Percentiles rank a stretch among this genome's conserved stretches.
phyloP scores from a whole-genome alignment of 2,797 vertebrate species.

The Acanthurus lineatus region DNA sequence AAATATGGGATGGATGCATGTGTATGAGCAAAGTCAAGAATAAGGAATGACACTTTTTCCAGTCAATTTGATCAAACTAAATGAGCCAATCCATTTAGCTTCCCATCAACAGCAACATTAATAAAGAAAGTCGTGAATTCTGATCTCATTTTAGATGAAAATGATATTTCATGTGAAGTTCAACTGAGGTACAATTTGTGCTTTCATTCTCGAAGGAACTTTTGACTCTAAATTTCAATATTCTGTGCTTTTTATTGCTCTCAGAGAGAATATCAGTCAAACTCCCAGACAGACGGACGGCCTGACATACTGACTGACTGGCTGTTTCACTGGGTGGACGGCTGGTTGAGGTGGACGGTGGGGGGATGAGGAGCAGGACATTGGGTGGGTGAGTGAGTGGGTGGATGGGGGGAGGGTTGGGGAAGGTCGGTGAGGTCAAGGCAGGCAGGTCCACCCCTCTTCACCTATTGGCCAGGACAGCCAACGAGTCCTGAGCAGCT shows the following conservation, averaged over 20 bases:
- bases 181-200: not conserved
- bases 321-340: constrained; percentile 33
- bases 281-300: constrained; percentile 25
- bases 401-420: constrained; percentile 38
- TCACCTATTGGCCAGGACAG: constrained; percentile 73
- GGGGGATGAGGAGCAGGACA: constrained; percentile 64
- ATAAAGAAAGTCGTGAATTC: not conserved
- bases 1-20: constrained; percentile 8
- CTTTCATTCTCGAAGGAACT: not conserved
- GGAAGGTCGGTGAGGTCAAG: constrained; percentile 79
- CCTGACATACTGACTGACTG: constrained; percentile 52
- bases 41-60: constrained; percentile 9
- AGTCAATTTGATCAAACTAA: constrained; percentile 30
- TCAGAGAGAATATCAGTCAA: constrained; percentile 6
- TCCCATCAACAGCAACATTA: not conserved
- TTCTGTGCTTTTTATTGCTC: not conserved
- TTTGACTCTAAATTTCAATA: constrained; percentile 2
- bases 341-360: constrained; percentile 47
- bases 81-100: constrained; percentile 30
- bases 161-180: not conserved
- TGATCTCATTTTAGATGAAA: not conserved
- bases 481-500: constrained; percentile 54
- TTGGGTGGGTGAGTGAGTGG: constrained; percentile 33
- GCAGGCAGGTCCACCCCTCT: constrained; percentile 76
- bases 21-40: not conserved